These are phyloP conservation scores for Dicrostonyx torquatus DNA, from an alignment of 2,797 vertebrate genomes.

Conservation along the genomic window DNA sequence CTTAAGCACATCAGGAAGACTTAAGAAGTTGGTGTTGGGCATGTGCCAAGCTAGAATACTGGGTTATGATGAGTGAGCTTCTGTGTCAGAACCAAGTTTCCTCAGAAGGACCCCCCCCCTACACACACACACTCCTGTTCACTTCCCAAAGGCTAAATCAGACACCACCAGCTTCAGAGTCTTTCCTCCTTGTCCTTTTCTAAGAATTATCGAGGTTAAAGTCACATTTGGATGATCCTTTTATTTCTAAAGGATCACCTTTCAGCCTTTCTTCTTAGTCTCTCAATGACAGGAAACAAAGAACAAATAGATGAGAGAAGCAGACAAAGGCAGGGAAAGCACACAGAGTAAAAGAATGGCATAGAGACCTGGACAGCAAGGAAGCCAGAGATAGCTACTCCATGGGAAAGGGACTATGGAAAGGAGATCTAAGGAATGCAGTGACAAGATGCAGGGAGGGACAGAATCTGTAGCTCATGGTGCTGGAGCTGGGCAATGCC, in stretches of 20 bases:
- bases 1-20: background rate
- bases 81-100: background rate
- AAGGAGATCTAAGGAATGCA: background rate
- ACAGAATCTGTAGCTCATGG: background rate
- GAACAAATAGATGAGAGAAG: background rate
- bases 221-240: background rate
- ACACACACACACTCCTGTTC: background rate
- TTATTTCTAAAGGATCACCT: background rate
- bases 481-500: background rate
- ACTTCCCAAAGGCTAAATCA: background rate
- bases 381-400: background rate
- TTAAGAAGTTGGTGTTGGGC: background rate
- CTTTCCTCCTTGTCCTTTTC: background rate
- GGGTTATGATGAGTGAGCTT: background rate
- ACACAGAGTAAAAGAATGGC: background rate
- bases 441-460: background rate
- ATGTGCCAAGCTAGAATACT: background rate
- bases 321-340: background rate
- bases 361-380: background rate
- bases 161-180: background rate
- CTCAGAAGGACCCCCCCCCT: background rate
- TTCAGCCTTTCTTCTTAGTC: background rate
- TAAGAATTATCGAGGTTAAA: background rate
- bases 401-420: accelerated
- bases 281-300: slow-evolving; percentile 18